A percentile compares a stretch with the other conserved stretches of the same genome.
These are phyloP conservation scores for Zaprionus davidi DNA, from an alignment of 1,140 invertebrate genomes.

Conservation along the genomic window DNA sequence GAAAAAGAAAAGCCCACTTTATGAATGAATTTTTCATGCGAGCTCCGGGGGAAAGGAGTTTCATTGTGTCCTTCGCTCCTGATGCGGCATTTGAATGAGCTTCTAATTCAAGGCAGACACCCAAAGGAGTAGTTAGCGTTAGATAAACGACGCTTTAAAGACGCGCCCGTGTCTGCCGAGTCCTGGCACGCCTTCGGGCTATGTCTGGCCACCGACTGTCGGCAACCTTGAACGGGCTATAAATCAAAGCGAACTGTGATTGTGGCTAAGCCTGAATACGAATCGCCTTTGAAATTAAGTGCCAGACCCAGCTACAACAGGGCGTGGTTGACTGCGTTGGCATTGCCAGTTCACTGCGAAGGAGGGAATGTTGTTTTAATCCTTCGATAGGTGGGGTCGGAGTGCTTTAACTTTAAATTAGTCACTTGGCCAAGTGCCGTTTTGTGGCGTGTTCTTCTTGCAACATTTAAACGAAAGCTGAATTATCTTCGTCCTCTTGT, in stretches of 20 bases:
- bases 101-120: conserved; percentile 70
- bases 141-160: conserved; percentile 70
- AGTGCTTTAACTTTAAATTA: conserved; percentile 25
- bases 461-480: not conserved
- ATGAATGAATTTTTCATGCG: conserved; percentile 78
- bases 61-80: conserved; percentile 31
- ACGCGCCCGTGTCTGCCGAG: conserved; percentile 43
- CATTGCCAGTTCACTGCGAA: not conserved
- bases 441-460: not conserved
- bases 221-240: conserved; percentile 41
- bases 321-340: not conserved
- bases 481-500: not conserved
- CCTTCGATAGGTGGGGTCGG: conserved; percentile 12
- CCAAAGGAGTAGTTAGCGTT: conserved; percentile 77
- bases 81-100: conserved; percentile 48
- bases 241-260: conserved; percentile 50
- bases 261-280: conserved; percentile 9
- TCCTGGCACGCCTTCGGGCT: conserved; percentile 7
- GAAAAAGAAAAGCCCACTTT: conserved; percentile 71
- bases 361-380: conserved; percentile 16
- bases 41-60: not conserved
- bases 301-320: conserved; percentile 17
- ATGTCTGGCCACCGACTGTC: conserved; percentile 1
- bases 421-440: not conserved
- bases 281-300: conserved; percentile 14